These are phyloP conservation scores for Thryonomys swinderianus DNA, from an alignment of 2,113 vertebrate genomes.

Conservation along the genomic window DNA sequence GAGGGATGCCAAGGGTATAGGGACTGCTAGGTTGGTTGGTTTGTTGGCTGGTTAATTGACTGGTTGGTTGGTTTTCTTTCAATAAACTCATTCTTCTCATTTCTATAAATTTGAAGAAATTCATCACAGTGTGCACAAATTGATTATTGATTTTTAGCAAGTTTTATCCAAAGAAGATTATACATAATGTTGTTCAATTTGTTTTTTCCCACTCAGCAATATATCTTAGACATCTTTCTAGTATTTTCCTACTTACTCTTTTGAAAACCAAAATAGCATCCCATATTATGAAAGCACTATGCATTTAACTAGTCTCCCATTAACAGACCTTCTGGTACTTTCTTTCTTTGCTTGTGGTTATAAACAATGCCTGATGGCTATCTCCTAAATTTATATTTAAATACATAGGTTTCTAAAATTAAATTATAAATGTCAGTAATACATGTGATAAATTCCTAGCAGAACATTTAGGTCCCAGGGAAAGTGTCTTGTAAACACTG, in stretches of 20 bases:
- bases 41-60: not conserved
- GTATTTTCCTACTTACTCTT: not conserved
- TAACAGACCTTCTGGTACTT: not conserved
- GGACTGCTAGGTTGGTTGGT: not conserved
- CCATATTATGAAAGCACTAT: not conserved
- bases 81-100: conserved; percentile 29
- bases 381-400: not conserved
- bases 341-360: not conserved
- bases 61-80: not conserved
- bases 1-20: too few relatives aligned
- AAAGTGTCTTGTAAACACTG: not conserved
- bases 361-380: not conserved
- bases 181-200: conserved; percentile 3
- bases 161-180: conserved; percentile 42
- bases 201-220: conserved; percentile 1
- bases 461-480: conserved; percentile 6
- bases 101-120: conserved; percentile 48
- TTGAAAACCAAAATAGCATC: conserved; percentile 51
- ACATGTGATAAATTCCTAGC: not conserved
- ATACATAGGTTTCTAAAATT: not conserved
- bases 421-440: not conserved
- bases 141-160: conserved; percentile 55
- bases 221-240: conserved; percentile 8
- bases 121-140: conserved; percentile 7
- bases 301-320: not conserved